Base-by-base conservation (phyloP, 2,113 vertebrate genomes). In the Aspiorhynchus laticeps region DNA sequence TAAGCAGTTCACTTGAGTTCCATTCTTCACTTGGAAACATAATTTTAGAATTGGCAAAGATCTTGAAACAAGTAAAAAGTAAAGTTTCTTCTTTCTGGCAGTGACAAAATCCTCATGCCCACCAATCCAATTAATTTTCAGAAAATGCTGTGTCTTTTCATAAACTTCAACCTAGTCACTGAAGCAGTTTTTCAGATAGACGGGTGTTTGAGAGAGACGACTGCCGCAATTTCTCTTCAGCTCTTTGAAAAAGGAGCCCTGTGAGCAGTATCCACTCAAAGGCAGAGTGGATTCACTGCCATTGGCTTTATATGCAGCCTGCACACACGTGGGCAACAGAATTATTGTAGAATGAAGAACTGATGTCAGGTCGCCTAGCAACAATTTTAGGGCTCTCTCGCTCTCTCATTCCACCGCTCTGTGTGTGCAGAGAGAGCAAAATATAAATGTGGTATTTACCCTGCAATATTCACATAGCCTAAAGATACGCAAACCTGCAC, bases 321-420 rank as follows among this genome's bases (percentile, higher is more conserved):
- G 89, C 87, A 88, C 87, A 89, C 92, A 93, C 53, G 91, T 91
- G 90, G 92, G 90, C 89, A 90, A 74, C 86, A 65, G 89, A 76
- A 84, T 88, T 88, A 93, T 86, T 91, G 84, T 83, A 88, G 88
- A 91, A 89, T 90, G 91, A 90, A 90, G 82, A 89, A 85, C 87
- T 84, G 85, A 92, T 93, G 89, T 90, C 88, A 86, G 87, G 91
- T 94, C 92, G 91, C 95, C 92, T 96, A 94, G 95, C 95, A 95
- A 96, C 95, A 24, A 87, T 86, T 80, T 74, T 88, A 46, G 83
- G 43, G 69, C 84, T 86, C 69, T 63, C 65, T 78, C 75, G 76
- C 79, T 74, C 67, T 90, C 78, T 87, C 75, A 86, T 75, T 75
- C 26, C 77, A 31, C 41, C 36, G 63, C 43, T 63, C n/a, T 24